Evolutionary conservation across 2,797 vertebrate genomes (phyloP), one percentile per base, ranked within the genome.

Genomic region (Coendou prehensilis): DNA sequence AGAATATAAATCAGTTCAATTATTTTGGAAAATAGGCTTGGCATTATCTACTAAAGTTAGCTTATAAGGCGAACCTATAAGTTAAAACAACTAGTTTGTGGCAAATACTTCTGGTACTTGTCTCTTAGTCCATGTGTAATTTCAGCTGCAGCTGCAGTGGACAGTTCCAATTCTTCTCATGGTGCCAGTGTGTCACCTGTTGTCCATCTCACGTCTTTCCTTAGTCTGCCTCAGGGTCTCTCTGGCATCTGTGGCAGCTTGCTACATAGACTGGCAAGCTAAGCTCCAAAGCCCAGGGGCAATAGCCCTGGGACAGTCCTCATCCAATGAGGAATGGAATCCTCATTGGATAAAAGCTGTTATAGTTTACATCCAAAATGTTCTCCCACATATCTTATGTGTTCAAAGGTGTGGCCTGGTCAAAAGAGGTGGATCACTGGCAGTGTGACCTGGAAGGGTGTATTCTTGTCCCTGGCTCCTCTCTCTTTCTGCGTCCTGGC

Each of bases 11-110:
- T 56, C 30, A n/a, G 33, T 57, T 91, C 22, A 67, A 22, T n/a
- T 88, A 64, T 78, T 94, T 83, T 82, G 52, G 37, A 67, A 93
- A 78, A 86, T 28, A 64, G 57, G 18, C 82, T 88, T 86, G 87
- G 23, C 11, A 71, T 88, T 95, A 33, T 61, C 64, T 91, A 23
- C 59, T 63, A 71, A 80, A 59, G 37, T 63, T n/a, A 79, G 23
- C 47, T 94, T 94, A 45, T 67, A 85, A 88, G 6, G 45, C 61
- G 50, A 93, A 88, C 5, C 73, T 91, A 7, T 79, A 86, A 61
- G 52, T 73, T 73, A 54, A 80, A 86, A 82, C 33, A 63, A 33
- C 69, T 78, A 71, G 71, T 75, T 81, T 73, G 41, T 50, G 71
- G 52, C 83, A 91, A 80, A 78, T 3, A 9, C 47, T 54, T 89